Base-by-base conservation (phyloP, 2,888 invertebrate species). In the Gortyna flavago region DNA sequence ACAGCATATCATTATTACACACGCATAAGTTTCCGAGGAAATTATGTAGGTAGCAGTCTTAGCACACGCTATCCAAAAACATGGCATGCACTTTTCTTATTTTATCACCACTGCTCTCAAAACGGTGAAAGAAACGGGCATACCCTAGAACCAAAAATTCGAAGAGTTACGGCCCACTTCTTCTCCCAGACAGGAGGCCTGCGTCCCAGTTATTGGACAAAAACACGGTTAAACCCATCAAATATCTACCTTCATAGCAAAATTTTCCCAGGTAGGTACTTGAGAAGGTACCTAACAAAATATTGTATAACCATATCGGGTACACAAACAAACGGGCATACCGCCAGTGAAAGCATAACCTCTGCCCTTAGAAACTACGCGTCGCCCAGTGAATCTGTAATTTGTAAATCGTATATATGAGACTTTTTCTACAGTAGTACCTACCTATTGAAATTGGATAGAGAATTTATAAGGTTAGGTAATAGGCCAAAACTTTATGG, bases 321-420 rank as follows among this genome's bases (percentile, higher is more conserved):
- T 78, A 61, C 68, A 75, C 59, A 72, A 77, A 80, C 85, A 82
- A 87, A 85, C 80, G 59, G 41, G 78, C 83, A 81, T 79, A 72
- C 78, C 72, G 5, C 61, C 25, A 85, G 90, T 85, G 90, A 90
- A 90, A 90, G 90, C 64, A 13, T 85, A 57, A 88, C 89, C 88
- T 78, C 35, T 89, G 87, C 57, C 86, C 90, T 88, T 87, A 89
- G 89, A 87, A 90, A 90, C 83, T 77, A 84, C 77, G 67, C 67
- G 74, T 73, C 82, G 75, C 87, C 85, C 64, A 67, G 76, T 75
- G 81, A 77, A 81, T 81, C 82, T 80, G 84, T 76, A 74, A 81
- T 82, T 81, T 72, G 71, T 81, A 72, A 72, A 69, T 85, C 51
- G 51, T 72, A 59, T 80, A 59, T 80, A 62, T 51, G 38, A 44